These are phyloP conservation scores for Fissipunctia ypsillon DNA, from an alignment of 2,888 invertebrate genomes.

Conservation along the genomic window DNA sequence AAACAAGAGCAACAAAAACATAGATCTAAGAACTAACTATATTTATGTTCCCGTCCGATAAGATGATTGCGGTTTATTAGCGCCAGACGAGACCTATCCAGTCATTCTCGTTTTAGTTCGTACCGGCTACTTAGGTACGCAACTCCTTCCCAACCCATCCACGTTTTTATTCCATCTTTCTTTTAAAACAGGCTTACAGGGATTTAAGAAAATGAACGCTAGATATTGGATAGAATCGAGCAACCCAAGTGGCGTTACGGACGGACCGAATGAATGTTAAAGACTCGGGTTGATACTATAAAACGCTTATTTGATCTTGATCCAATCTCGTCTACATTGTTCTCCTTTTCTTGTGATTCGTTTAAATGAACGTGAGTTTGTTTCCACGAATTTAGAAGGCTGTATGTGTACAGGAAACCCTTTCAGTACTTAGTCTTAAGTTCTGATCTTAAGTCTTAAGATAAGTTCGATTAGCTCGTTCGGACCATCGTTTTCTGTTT, in stretches of 20 bases:
- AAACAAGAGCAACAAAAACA: conserved; percentile 39
- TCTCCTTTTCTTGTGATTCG: conserved; percentile 48
- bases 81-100: conserved; percentile 44
- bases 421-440: conserved; percentile 3
- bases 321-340: conserved; percentile 63
- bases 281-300: conserved; percentile 61
- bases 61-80: conserved; percentile 64
- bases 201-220: conserved; percentile 65
- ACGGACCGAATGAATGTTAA: conserved; percentile 66
- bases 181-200: conserved; percentile 62
- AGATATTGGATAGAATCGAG: conserved; percentile 63
- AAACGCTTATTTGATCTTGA: conserved; percentile 68
- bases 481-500: neutral
- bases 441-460: conserved; percentile 17
- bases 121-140: conserved; percentile 47
- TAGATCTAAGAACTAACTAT: conserved; percentile 34
- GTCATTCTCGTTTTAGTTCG: conserved; percentile 58
- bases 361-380: conserved; percentile 49
- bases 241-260: conserved; percentile 46
- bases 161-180: conserved; percentile 57
- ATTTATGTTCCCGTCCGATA: conserved; percentile 53
- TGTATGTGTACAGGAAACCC: neutral
- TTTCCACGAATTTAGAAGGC: conserved; percentile 19
- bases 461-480: conserved; percentile 8
- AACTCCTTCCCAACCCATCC: conserved; percentile 36